Conservation (phyloP, 1,140 invertebrate species). For the Belonocnema kinseyi region DNA sequence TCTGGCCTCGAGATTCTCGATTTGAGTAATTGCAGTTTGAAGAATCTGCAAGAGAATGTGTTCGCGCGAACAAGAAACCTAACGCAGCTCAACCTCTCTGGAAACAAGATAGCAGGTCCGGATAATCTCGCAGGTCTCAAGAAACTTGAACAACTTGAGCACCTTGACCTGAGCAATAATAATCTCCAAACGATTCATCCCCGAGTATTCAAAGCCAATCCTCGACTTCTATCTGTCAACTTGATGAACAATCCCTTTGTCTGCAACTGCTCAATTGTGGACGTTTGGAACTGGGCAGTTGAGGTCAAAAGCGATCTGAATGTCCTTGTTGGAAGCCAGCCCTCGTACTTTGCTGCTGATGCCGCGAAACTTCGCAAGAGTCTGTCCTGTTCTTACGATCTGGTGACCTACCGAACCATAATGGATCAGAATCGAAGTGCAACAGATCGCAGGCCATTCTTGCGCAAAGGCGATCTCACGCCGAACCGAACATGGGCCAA, state of each 20-base stretch:
- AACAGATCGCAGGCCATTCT: conserved; percentile 74
- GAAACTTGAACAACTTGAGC: conserved; percentile 77
- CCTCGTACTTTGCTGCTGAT: conserved; percentile 72
- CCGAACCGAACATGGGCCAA: conserved; percentile 84
- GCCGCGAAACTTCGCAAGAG: conserved; percentile 80
- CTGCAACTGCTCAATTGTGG: conserved; percentile 82
- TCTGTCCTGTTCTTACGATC: conserved; percentile 81
- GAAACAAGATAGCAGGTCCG: conserved; percentile 77
- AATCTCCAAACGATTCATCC: conserved; percentile 79
- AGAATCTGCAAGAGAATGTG: conserved; percentile 78
- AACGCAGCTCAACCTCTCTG: conserved; percentile 79
- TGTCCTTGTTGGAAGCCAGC: conserved; percentile 79
- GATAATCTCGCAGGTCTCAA: conserved; percentile 78
- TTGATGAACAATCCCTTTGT: conserved; percentile 83
- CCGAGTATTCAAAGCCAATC: conserved; percentile 76
- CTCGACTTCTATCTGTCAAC: conserved; percentile 78
- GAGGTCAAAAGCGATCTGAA: conserved; percentile 80
- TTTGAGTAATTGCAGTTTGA: conserved; percentile 81
- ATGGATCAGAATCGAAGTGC: conserved; percentile 75
- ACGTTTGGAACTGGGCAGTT: conserved; percentile 85
- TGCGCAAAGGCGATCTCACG: conserved; percentile 76
- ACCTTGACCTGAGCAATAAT: conserved; percentile 81
- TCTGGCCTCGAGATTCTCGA: conserved; percentile 80
- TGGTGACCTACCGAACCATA: conserved; percentile 75
- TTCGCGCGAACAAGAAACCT: conserved; percentile 80